Conservation (phyloP, 1,140 invertebrate genomes). For the Ceratosolen fusciceps region DNA sequence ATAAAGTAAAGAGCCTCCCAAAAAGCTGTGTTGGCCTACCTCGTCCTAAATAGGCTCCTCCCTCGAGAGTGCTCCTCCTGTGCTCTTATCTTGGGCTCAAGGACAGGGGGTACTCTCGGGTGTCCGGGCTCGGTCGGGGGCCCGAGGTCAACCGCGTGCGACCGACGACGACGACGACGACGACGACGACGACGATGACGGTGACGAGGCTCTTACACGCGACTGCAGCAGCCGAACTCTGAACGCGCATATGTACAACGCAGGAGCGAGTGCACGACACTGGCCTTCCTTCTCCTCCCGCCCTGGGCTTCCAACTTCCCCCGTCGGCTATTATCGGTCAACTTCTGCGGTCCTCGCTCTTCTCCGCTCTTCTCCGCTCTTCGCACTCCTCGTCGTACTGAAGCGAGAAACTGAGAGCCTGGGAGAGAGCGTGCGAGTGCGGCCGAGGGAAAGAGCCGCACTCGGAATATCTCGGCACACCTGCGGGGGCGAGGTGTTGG, state of each 20-base stretch:
- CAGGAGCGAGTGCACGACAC: background rate
- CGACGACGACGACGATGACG: background rate
- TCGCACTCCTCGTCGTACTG: background rate
- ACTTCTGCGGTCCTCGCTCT: slow-evolving; percentile 5
- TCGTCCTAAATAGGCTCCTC: background rate
- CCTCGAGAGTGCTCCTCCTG: background rate
- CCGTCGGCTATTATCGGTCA: slow-evolving; percentile 11
- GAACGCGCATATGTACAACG: slow-evolving; percentile 6
- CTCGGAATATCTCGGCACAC: background rate
- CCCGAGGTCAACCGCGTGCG: background rate
- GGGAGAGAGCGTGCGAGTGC: too few species aligned
- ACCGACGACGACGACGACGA: background rate
- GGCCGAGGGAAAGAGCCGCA: too few species aligned
- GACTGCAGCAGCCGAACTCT: slow-evolving; percentile 21
- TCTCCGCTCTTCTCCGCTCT: too few species aligned
- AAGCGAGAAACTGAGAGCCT: too few species aligned
- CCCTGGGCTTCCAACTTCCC: background rate
- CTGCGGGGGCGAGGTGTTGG: background rate
- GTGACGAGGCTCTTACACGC: background rate
- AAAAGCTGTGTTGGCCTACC: background rate
- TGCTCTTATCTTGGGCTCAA: background rate
- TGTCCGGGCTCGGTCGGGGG: background rate
- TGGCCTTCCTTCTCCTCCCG: background rate
- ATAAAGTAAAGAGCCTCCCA: too few species aligned
- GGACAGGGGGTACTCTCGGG: background rate